Conservation (phyloP, 2,797 vertebrate species). For the Pseudotriccus pelzelni region DNA sequence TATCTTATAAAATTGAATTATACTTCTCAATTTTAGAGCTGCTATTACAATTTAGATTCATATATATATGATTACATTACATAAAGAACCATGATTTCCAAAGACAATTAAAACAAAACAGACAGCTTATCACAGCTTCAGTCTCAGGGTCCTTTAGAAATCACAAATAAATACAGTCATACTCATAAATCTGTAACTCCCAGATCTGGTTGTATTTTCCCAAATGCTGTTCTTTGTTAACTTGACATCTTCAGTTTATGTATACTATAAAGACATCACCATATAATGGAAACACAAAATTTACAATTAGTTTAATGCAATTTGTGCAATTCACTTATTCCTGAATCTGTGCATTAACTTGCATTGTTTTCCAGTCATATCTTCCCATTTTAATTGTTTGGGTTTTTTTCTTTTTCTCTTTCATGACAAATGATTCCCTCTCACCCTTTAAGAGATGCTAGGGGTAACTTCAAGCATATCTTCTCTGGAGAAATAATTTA, state of each 20-base stretch:
- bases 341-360: background rate
- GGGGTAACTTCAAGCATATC: background rate
- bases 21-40: background rate
- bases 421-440: background rate
- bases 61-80: background rate
- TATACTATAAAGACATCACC: background rate
- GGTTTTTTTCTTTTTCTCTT: background rate
- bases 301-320: background rate
- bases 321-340: background rate
- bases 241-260: background rate
- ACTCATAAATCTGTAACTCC: background rate
- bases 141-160: background rate
- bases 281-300: background rate
- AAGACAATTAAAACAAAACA: background rate
- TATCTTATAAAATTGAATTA: background rate
- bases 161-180: background rate
- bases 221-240: background rate
- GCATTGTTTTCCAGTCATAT: background rate
- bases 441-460: background rate
- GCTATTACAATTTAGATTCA: background rate
- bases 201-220: background rate
- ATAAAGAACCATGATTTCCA: background rate
- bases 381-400: background rate
- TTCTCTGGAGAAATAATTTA: background rate
- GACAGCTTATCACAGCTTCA: background rate